Evolutionary conservation across 2,797 vertebrate genomes (phyloP).

Genomic region (Gallinago stenura): DNA sequence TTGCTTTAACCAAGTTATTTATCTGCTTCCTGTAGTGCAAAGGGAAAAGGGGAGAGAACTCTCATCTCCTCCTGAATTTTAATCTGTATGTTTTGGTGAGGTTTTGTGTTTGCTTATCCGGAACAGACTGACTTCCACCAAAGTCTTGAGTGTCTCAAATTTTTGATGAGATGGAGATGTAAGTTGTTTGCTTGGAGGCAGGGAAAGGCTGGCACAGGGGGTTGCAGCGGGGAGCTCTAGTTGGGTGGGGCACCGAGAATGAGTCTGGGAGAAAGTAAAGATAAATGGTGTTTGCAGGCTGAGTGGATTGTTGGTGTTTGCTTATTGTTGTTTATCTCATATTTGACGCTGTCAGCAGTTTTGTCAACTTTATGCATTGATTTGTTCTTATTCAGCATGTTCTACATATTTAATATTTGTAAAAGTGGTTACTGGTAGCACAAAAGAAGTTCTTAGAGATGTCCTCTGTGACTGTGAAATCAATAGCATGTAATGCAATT

Average conservation of each 20-base stretch:
- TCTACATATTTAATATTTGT: not conserved
- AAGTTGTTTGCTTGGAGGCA: not conserved
- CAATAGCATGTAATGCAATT: not conserved
- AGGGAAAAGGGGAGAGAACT: not conserved
- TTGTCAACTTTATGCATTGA: not conserved
- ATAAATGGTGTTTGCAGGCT: not conserved
- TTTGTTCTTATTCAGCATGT: not conserved
- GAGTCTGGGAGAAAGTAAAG: not conserved
- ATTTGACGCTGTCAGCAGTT: not conserved
- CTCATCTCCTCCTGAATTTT: not conserved
- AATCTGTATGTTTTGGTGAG: accelerated
- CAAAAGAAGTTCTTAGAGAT: not conserved
- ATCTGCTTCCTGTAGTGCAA: not conserved
- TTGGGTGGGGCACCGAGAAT: not conserved
- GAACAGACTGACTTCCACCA: not conserved
- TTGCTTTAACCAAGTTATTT: not conserved
- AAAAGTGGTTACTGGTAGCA: not conserved
- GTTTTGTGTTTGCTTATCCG: not conserved
- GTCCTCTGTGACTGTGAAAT: not conserved
- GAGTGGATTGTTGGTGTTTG: not conserved
- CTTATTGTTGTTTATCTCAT: not conserved
- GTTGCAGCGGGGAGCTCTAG: not conserved
- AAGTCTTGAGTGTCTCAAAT: not conserved
- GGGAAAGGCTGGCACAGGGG: not conserved
- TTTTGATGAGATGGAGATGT: not conserved